Evolutionary conservation across 2,797 vertebrate genomes (phyloP), one percentile per base, ranked within the genome.

Genomic region (Poecilia wingei): DNA sequence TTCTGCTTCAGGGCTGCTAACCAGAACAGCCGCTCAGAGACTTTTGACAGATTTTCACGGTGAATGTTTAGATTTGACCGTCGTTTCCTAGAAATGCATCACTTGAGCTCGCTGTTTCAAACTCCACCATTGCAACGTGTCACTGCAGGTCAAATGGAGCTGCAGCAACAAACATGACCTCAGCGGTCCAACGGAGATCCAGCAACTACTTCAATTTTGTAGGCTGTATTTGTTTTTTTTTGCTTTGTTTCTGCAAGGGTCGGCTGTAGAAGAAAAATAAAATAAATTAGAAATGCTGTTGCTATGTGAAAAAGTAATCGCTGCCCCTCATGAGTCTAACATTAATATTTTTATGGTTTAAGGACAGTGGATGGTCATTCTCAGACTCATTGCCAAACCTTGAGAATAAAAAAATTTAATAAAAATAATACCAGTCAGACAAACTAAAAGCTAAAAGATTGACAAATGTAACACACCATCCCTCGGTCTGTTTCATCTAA

Each of bases 91-190:
- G 7, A 66, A 70, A 68, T 53, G 51, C 46, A 49, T 68, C 3
- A 28, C 41, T 72, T 61, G 61, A 57, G 33, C 51, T 68, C 9
- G 41, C 3, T 53, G 4, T 6, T 13, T 64, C 51, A 41, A 31
- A 3, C 49, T 10, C n/a, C n/a, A 16, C 13, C 0, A 0, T 79
- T 76, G 71, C 36, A 55, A 64, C 41, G 14, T 71, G 61, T 81
- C 74, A 49, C 73, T 74, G 43, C 80, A 82, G 33, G 31, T 69
- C n/a, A 39, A 49, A 39, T 1, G 6, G 53, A 80, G 64, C 78
- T 72, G 57, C 36, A 61, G 79, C 13, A 0, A 18, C 22, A 55
- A 55, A 47, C 6, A 68, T 1, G 14, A 22, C 51, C 14, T 79
- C 66, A 57, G 80, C 16, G 61, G 28, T 43, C 73, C 51, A 51